Conservation (phyloP, 1,140 invertebrate species). For the Trichonephila clavipes region DNA sequence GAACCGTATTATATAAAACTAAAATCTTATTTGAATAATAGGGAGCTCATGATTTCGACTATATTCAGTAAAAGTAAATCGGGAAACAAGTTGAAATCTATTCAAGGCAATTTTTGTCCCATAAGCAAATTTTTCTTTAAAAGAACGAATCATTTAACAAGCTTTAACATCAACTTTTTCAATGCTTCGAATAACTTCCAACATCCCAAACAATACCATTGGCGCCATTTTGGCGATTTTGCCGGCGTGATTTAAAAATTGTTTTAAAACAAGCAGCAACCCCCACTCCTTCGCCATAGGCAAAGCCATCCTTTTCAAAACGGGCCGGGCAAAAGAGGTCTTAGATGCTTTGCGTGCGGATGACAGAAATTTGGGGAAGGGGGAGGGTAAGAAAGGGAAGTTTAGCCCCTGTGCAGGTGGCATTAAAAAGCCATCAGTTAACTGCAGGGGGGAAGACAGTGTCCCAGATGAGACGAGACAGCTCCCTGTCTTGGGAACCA, state of each 20-base stretch:
- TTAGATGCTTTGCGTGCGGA: slow-evolving; percentile 68
- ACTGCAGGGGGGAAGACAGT: slow-evolving; percentile 56
- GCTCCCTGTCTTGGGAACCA: slow-evolving; percentile 57
- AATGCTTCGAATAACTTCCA: not conserved
- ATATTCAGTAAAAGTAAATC: too few relatives aligned
- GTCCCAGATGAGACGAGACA: slow-evolving; percentile 71
- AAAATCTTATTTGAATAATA: too few relatives aligned
- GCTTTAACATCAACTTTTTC: not conserved
- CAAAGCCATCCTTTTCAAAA: slow-evolving; percentile 60
- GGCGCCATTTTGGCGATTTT: not conserved
- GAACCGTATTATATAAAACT: too few relatives aligned
- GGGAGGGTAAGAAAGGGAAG: slow-evolving; percentile 10
- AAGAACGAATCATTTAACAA: too few relatives aligned
- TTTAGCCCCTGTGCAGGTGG: slow-evolving; percentile 69
- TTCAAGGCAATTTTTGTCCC: too few relatives aligned
- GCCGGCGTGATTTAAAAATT: slow-evolving; percentile 43
- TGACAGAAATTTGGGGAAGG: slow-evolving; percentile 58
- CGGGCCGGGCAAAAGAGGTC: slow-evolving; percentile 60
- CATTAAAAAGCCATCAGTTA: slow-evolving; percentile 77
- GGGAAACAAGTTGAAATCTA: too few relatives aligned
- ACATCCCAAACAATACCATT: not conserved
- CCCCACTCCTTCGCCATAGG: not conserved
- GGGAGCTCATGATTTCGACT: too few relatives aligned
- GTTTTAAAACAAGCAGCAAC: slow-evolving; percentile 65
- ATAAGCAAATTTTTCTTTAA: too few relatives aligned